Conservation (phyloP, 2,888 invertebrate genomes). For the Melinaea menophilus region DNA sequence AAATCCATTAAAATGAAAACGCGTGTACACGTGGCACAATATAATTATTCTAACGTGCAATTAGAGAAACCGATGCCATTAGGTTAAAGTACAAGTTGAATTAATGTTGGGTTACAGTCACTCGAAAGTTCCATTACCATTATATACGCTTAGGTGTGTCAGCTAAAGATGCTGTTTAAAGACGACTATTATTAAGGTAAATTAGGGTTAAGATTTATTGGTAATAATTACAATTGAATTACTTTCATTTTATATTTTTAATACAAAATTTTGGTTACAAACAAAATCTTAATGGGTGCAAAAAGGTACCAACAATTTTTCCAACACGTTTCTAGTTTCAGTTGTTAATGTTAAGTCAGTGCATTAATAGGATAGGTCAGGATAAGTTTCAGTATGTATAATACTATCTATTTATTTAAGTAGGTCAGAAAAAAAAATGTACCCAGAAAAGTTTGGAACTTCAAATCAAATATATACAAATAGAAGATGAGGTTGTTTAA, state of each 20-base stretch:
- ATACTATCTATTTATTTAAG: too few relatives aligned
- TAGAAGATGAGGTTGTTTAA: constrained; percentile 8
- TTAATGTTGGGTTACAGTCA: constrained; percentile 75
- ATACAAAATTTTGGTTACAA: too few relatives aligned
- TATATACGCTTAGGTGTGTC: constrained; percentile 59
- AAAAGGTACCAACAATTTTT: too few relatives aligned
- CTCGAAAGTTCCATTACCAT: constrained; percentile 76
- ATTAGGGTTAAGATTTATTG: neutral
- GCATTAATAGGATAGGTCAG: too few relatives aligned
- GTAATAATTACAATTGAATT: neutral
- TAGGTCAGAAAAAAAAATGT: too few relatives aligned
- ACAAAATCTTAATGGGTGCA: too few relatives aligned
- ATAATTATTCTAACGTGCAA: constrained; percentile 74
- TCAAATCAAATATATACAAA: neutral
- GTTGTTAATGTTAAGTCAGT: too few relatives aligned
- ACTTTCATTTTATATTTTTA: too few relatives aligned
- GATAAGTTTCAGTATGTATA: too few relatives aligned
- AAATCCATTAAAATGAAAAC: constrained; percentile 69
- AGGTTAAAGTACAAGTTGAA: constrained; percentile 70
- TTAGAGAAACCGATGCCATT: constrained; percentile 76
- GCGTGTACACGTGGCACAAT: constrained; percentile 56
- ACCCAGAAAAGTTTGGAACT: neutral
- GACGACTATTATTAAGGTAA: neutral
- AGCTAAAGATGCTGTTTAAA: constrained; percentile 2
- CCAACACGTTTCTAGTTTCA: too few relatives aligned